Evolutionary conservation across 2,888 invertebrate species (phyloP), one percentile per base, ranked within the genome.

Genomic region (Lasioglossum malachurum): DNA sequence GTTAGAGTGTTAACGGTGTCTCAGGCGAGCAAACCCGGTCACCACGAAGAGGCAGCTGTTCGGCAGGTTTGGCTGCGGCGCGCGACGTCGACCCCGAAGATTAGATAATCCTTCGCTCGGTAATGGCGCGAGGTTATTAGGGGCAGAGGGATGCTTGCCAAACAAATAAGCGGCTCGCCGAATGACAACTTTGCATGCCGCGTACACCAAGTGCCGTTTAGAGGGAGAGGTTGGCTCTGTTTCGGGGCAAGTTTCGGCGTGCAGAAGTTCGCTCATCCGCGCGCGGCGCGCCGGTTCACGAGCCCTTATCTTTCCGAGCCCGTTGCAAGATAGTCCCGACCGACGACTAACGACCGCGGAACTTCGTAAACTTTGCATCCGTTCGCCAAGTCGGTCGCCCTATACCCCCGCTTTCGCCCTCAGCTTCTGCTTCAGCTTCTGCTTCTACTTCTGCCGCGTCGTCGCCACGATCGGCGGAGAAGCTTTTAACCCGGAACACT

Each of bases 291-390:
- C 8, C 77, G 86, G 79, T 78, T 80, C 75, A 80, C 82, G 83
- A 80, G 84, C 75, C 89, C 90, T 90, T 90, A 90, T 90, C 90
- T 90, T 79, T 72, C 80, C 75, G 44, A 60, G 75, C 31, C 80
- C 72, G 49, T 41, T 38, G 64, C 73, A 80, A 82, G 90, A 90
- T 90, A 90, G 83, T 71, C 80, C 84, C 84, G 78, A 76, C 87
- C 78, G 75, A 74, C 82, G 86, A 89, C 91, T 86, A 89, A 90
- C 89, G 89, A 90, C 82, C 87, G 46, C 81, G 60, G n/a, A 87
- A 90, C 90, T 90, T 87, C 71, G 82, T 82, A 81, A 90, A 90
- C 83, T 90, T 90, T 72, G 82, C 89, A 80, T 89, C 90, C 90
- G 89, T 84, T 83, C 84, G 69, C 80, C 87, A 78, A 84, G 81